Conservation (phyloP, 2,888 invertebrate genomes). For the Thecocarcelia acutangulata region DNA sequence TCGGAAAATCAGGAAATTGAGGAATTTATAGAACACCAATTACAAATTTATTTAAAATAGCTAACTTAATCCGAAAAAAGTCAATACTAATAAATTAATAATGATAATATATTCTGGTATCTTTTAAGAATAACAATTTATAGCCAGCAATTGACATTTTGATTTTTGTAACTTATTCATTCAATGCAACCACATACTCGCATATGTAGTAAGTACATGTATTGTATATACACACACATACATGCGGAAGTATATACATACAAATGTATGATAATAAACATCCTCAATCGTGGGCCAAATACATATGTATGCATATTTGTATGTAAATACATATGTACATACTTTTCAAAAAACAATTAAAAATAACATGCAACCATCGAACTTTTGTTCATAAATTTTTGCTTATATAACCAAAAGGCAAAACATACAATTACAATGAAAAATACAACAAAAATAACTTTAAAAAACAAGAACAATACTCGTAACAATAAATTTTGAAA, state of each 20-base stretch:
- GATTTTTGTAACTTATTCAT: conserved; percentile 21
- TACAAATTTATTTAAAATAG: conserved; percentile 19
- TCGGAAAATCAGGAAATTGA: conserved; percentile 8
- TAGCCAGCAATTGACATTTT: conserved; percentile 10
- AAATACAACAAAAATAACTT: conserved; percentile 13
- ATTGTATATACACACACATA: no score
- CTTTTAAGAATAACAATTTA: conserved; percentile 38
- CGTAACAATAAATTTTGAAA: conserved; percentile 42
- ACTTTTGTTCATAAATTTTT: conserved; percentile 51
- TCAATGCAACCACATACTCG: neutral
- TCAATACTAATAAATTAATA: neutral
- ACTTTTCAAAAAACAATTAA: conserved; percentile 47
- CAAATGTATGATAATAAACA: conserved; percentile 26
- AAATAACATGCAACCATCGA: conserved; percentile 53
- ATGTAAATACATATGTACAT: neutral
- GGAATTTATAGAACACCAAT: conserved; percentile 32
- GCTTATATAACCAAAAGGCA: conserved; percentile 45
- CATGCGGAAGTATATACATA: no score
- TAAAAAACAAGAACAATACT: conserved; percentile 26
- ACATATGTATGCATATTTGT: no score
- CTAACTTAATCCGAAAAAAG: conserved; percentile 1
- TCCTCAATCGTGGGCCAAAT: conserved; percentile 11
- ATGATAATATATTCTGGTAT: conserved; percentile 32
- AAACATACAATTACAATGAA: conserved; percentile 40
- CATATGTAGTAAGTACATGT: neutral